Conservation (phyloP, 2,113 vertebrate genomes). For the Thalassarche chlororhynchos region DNA sequence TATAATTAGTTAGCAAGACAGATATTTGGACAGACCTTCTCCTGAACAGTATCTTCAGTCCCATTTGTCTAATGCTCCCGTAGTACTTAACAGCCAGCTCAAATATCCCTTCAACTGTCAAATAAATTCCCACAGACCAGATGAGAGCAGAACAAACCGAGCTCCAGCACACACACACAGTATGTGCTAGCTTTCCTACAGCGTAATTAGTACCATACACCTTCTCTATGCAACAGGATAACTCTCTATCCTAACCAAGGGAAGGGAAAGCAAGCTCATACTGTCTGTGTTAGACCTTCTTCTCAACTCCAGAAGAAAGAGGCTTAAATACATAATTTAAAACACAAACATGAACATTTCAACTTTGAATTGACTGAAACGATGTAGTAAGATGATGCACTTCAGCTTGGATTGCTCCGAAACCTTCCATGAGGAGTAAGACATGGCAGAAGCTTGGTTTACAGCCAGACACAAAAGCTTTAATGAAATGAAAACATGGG, state of each 20-base stretch:
- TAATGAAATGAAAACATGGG: not conserved
- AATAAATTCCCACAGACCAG: constrained; percentile 12
- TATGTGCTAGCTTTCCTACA: not conserved
- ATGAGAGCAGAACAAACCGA: not conserved
- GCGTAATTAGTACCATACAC: not conserved
- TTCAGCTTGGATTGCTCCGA: not conserved
- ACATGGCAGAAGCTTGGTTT: not conserved
- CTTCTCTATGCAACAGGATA: not conserved
- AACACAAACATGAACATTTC: not conserved
- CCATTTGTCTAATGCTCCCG: not conserved
- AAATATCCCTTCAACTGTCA: not conserved
- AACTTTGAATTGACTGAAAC: not conserved
- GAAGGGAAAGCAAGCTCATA: not conserved
- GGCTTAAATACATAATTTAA: not conserved
- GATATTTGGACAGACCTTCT: not conserved
- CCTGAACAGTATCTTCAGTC: not conserved
- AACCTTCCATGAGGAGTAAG: not conserved
- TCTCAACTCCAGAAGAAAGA: not conserved
- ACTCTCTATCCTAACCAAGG: not conserved
- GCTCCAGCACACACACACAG: not conserved
- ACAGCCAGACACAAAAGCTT: not conserved
- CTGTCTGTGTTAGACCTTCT: not conserved
- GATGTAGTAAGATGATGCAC: not conserved
- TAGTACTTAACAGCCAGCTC: not conserved
- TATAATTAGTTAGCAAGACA: not conserved